Base-by-base conservation (phyloP, 2,797 vertebrate genomes). In the Pteropus rufus region DNA sequence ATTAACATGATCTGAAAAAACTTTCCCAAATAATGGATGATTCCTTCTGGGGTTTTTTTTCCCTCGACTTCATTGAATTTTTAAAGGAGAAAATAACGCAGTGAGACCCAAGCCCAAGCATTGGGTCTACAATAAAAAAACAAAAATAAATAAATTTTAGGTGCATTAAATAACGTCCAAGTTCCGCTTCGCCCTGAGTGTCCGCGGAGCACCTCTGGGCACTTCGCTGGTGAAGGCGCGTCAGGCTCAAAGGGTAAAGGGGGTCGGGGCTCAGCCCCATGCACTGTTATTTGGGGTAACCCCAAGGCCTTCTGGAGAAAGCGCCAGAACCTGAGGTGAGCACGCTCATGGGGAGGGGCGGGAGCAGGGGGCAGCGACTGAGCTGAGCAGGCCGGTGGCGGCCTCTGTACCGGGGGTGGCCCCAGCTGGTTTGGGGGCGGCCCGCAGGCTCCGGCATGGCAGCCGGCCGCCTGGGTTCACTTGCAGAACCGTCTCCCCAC, bases 281-380 rank as follows among this genome's bases (percentile, higher is more conserved):
- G 18, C 5, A 39, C 54, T 62, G 7, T 36, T 2, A 60, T 10
- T 3, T 64, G 29, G 31, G 54, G 56, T 19, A 3, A 14, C 0
- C 29, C 31, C 14, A 10, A 3, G 14, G 15, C 16, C 2, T 10
- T 18, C 29, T 34, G 58, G 18, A 5, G 65, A 49, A 34, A 34
- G 34, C 24, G 14, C 2, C n/a, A 29, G 49, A 36, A 3, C 1
- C n/a, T 23, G 31, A 29, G 49, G 2, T 0, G 2, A 24, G 44
- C 41, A 44, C 41, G 9, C 44, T 44, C 44, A 10, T 2, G 44
- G 41, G 41, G 8, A 44, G 41, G 41, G 41, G 41, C 9, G 41
- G 44, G 44, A 44, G 44, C 44, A 44, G 44, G 44, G 9, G 44
- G 2, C 10, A 11, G 44, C 44, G 10, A 10, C 44, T 2, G 10